phyloP scores from a whole-genome alignment of 2,113 vertebrate genomes.

The Mesembrinibis cayennensis region DNA sequence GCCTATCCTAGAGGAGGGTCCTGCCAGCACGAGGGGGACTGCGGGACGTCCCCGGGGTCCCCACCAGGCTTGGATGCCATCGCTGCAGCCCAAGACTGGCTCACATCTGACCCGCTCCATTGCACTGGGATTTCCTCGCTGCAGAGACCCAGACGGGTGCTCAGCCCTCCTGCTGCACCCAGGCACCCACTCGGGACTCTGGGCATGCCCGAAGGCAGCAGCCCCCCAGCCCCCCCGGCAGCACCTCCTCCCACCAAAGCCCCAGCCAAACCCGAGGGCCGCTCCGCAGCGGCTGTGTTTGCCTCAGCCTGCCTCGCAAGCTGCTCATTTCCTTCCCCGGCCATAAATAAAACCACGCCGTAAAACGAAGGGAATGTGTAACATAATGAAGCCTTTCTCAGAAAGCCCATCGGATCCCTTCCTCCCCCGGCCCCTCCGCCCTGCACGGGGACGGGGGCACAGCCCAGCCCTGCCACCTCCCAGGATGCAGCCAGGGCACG shows the following conservation, averaged over 20 bases:
- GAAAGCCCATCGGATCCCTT: neutral
- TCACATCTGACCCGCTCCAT: accelerated
- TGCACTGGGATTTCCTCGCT: neutral
- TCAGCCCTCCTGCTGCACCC: neutral
- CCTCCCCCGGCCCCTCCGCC: neutral
- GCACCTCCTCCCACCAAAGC: neutral
- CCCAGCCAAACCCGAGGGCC: neutral
- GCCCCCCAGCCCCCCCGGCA: accelerated
- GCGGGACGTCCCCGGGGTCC: neutral
- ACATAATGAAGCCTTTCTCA: conserved; percentile 55
- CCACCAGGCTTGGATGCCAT: accelerated
- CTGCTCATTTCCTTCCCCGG: conserved; percentile 30
- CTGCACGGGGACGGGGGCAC: neutral
- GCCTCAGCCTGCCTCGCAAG: neutral
- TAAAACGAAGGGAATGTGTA: conserved; percentile 33
- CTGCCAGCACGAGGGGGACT: neutral
- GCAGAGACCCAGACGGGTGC: neutral
- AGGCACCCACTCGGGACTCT: accelerated
- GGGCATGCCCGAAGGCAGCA: neutral
- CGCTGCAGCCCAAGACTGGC: neutral
- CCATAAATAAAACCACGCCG: conserved; percentile 21
- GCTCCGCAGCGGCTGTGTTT: neutral
- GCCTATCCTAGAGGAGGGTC: neutral
- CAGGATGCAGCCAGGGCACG: accelerated
- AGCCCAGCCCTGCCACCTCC: neutral